Evolutionary conservation across 2,113 vertebrate genomes (phyloP), one percentile per base, ranked within the genome.

Genomic region (Marcusenius ussheri): DNA sequence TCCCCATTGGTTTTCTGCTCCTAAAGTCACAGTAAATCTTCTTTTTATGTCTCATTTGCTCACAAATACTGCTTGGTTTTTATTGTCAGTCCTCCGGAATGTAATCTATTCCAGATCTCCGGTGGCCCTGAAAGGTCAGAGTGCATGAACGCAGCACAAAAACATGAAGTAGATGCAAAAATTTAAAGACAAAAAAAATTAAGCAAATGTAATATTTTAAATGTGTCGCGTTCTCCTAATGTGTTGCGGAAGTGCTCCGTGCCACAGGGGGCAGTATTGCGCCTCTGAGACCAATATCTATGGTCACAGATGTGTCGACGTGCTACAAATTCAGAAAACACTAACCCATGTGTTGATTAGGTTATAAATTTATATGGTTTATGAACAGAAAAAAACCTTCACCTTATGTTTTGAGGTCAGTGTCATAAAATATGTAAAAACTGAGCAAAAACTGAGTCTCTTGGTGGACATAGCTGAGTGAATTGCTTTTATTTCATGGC

Each of bases 21-120:
- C n/a, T 91, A 89, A 4, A 42, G 49, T 46, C 9, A 91, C 89
- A 45, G 53, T 93, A 89, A 92, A 92, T 88, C 62, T 89, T 5
- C 45, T 35, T 89, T 89, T 91, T 62, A 27, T 84, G 70, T 31
- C 90, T 92, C 87, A 89, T 91, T 94, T 90, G 80, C 88, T 92
- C 91, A 13, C 70, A 92, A 91, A 89, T 8, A 7, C 89, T 88
- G 89, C 91, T 93, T n/a, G 77, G 31, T 70, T 93, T 94, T 93
- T 92, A 93, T 84, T 62, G 89, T 91, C 90, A 42, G 35, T 90
- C 89, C 90, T 80, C 80, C 88, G 92, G 50, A 91, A 90, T 85
- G 42, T 94, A 93, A 94, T 91, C 88, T 86, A 91, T 93, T 93
- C 93, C 92, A 96, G 92, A 94, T 93, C 90, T 77, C 1, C 24